A percentile compares a stretch with the other conserved stretches of the same genome.
Evolutionary conservation across 2,888 invertebrate species (phyloP).

Genomic region (Petrolisthes manimaculis): DNA sequence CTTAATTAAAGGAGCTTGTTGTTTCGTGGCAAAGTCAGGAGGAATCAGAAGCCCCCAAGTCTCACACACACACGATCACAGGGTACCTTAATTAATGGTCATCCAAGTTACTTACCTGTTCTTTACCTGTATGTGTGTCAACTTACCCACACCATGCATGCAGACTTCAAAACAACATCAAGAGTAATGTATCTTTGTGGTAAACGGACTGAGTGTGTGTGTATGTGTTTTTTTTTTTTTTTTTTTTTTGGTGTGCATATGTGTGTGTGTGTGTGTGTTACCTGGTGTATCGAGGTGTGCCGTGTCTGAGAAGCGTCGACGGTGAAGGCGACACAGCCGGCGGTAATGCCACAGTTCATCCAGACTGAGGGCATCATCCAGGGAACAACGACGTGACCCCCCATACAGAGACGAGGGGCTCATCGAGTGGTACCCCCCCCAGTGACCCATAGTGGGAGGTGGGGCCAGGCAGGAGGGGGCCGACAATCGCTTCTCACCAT

Average conservation of each 20-base stretch:
- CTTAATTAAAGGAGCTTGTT: too few species aligned
- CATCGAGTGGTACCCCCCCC: background rate
- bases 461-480: constrained; percentile 47
- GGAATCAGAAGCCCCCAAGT: too few species aligned
- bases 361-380: constrained; percentile 11
- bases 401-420: constrained; percentile 32
- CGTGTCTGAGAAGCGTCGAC: constrained; percentile 47
- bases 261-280: background rate
- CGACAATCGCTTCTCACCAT: constrained; percentile 37
- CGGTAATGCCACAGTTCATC: constrained; percentile 48
- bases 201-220: background rate
- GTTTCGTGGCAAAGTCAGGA: too few species aligned
- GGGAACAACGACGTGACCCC: constrained; percentile 26
- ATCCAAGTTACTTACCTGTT: too few species aligned
- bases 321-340: constrained; percentile 28
- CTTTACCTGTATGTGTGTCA: too few species aligned
- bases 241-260: too few species aligned
- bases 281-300: constrained; percentile 27
- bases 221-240: background rate
- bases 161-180: too few species aligned
- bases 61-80: too few species aligned
- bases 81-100: too few species aligned
- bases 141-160: too few species aligned
- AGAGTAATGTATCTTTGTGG: too few species aligned
- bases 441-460: background rate